These are phyloP conservation scores for Lepus timidus DNA, from an alignment of 2,113 vertebrate species.

Conservation along the genomic window DNA sequence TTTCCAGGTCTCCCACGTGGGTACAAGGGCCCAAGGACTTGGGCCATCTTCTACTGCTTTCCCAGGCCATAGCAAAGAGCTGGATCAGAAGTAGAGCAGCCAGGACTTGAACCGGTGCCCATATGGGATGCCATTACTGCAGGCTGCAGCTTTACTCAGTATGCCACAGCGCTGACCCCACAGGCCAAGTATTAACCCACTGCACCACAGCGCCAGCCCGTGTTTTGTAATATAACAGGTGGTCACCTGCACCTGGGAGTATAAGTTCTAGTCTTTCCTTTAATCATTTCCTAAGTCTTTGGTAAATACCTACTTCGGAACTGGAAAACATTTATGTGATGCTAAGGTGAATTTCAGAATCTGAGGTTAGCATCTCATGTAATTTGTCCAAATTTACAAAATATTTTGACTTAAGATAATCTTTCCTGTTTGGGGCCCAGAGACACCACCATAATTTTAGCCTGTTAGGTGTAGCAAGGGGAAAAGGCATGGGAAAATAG, in stretches of 20 bases:
- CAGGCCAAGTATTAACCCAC: no score
- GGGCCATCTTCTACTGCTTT: no score
- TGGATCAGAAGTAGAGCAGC: no score
- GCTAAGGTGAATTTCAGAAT: neutral
- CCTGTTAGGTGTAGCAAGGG: neutral
- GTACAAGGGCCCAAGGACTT: no score
- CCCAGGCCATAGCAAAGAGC: no score
- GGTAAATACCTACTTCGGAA: constrained; percentile 48
- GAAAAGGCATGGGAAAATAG: neutral
- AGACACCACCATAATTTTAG: neutral
- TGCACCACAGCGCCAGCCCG: no score
- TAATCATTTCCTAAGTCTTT: constrained; percentile 65
- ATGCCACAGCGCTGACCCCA: no score
- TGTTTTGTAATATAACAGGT: neutral
- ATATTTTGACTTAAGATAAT: neutral
- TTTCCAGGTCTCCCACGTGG: no score
- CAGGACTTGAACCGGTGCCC: no score
- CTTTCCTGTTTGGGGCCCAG: neutral
- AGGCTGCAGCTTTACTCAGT: no score
- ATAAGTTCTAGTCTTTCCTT: neutral
- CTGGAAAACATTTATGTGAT: neutral
- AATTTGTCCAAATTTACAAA: neutral
- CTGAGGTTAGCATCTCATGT: neutral
- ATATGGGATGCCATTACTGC: no score
- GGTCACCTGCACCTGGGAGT: constrained; percentile 35